phyloP scores from a whole-genome alignment of 2,888 invertebrate genomes.

The Drosophila picticornis region DNA sequence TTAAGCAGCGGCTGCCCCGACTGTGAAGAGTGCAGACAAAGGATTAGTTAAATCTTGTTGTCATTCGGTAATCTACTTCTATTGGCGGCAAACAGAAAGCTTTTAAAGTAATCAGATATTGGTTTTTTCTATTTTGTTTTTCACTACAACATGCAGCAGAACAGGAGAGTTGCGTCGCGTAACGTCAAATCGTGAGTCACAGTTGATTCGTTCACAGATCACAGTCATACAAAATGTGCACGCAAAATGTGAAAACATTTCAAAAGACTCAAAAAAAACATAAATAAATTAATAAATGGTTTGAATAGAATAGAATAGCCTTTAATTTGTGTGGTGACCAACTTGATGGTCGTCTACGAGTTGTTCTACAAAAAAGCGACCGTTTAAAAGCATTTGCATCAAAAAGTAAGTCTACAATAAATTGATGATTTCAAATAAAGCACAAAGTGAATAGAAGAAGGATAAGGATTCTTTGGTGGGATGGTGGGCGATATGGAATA shows the following conservation, averaged over 20 bases:
- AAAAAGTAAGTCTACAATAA: conserved; percentile 15
- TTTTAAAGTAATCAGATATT: conserved; percentile 17
- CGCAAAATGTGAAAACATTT: conserved; percentile 35
- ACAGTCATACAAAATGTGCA: conserved; percentile 56
- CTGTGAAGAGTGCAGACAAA: conserved; percentile 58
- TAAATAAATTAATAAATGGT: conserved; percentile 11
- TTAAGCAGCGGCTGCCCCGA: conserved; percentile 88
- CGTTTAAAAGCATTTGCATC: conserved; percentile 25
- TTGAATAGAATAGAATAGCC: conserved; percentile 5
- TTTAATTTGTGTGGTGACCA: conserved; percentile 10
- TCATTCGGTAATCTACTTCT: conserved; percentile 6
- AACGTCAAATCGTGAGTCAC: conserved; percentile 40
- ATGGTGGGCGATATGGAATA: background rate
- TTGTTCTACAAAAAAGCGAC: conserved; percentile 24
- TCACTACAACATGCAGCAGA: conserved; percentile 61
- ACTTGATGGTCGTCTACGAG: conserved; percentile 5
- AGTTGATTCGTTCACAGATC: conserved; percentile 25
- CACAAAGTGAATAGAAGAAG: conserved; percentile 17
- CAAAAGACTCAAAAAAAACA: conserved; percentile 5
- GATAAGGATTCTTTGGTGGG: background rate
- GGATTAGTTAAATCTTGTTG: conserved; percentile 68
- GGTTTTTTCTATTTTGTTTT: background rate
- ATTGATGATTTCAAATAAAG: conserved; percentile 11
- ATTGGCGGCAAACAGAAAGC: conserved; percentile 43
- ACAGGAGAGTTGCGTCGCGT: conserved; percentile 23